phyloP scores from a whole-genome alignment of 2,113 vertebrate species.

The Elephantulus edwardii region DNA sequence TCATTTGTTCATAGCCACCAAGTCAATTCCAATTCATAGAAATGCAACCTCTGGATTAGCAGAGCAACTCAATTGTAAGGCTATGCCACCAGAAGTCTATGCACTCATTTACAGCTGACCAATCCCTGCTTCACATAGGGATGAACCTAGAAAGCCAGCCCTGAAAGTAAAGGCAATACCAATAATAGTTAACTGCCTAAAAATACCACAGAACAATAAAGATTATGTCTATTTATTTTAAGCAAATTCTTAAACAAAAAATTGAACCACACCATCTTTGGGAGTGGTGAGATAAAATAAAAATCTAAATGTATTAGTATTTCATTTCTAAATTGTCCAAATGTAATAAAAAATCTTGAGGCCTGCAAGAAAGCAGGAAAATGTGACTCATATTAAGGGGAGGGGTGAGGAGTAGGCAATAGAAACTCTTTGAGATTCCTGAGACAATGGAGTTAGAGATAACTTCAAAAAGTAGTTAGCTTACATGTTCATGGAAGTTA shows the following conservation, averaged over 20 bases:
- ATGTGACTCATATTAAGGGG: not conserved
- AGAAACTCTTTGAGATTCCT: not conserved
- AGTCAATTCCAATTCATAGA: too few relatives aligned
- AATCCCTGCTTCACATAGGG: not conserved
- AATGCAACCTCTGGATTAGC: too few relatives aligned
- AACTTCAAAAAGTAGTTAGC: not conserved
- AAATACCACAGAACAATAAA: not conserved
- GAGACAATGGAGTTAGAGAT: not conserved
- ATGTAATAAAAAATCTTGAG: not conserved
- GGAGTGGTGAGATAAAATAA: not conserved
- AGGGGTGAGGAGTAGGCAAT: not conserved
- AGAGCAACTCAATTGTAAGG: too few relatives aligned
- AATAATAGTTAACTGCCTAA: not conserved
- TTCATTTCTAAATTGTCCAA: not conserved
- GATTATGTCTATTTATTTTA: conserved; percentile 1
- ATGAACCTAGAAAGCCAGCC: not conserved
- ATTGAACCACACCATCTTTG: not conserved
- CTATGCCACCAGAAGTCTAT: too few relatives aligned
- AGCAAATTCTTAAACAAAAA: conserved; percentile 2
- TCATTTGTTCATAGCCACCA: too few relatives aligned
- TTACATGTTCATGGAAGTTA: not conserved
- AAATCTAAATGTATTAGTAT: conserved; percentile 5
- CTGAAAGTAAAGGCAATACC: conserved; percentile 8
- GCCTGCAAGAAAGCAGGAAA: not conserved
- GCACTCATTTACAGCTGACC: not conserved